phyloP scores from a whole-genome alignment of 2,113 vertebrate species.

The Pao palembangensis region DNA sequence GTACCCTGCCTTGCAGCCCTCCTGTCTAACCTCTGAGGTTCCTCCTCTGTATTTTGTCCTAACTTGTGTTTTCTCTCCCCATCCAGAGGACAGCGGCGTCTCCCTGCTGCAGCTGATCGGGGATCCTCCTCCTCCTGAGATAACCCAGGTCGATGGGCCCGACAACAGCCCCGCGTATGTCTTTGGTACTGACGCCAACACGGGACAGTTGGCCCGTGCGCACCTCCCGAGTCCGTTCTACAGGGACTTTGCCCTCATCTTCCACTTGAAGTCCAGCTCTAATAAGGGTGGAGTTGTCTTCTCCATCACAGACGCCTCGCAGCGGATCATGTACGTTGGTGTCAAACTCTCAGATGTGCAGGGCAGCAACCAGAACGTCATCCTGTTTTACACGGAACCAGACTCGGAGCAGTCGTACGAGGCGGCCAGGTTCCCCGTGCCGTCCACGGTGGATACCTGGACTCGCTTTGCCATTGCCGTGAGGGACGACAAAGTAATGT shows the following conservation, averaged over 20 bases:
- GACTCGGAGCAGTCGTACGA: slow-evolving; percentile 69
- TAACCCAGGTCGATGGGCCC: slow-evolving; percentile 71
- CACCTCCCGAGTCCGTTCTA: slow-evolving; percentile 85
- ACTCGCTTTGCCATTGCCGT: slow-evolving; percentile 84
- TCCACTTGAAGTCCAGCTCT: slow-evolving; percentile 81
- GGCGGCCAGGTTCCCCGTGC: slow-evolving; percentile 82
- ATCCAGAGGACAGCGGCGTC: slow-evolving; percentile 77
- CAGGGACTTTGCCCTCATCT: slow-evolving; percentile 85
- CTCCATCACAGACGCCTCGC: slow-evolving; percentile 81
- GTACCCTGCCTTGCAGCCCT: slow-evolving; percentile 46
- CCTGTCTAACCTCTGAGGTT: slow-evolving; percentile 18
- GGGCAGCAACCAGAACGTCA: slow-evolving; percentile 73
- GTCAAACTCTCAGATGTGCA: slow-evolving; percentile 81
- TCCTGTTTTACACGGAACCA: slow-evolving; percentile 87
- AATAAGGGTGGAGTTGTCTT: slow-evolving; percentile 79
- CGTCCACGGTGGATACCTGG: slow-evolving; percentile 80
- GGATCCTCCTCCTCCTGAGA: slow-evolving; percentile 78
- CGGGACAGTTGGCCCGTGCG: slow-evolving; percentile 81
- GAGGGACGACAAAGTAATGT: slow-evolving; percentile 72
- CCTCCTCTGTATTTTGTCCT: slow-evolving; percentile 6
- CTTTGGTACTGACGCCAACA: slow-evolving; percentile 78
- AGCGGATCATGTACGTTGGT: slow-evolving; percentile 81
- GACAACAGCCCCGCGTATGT: slow-evolving; percentile 76
- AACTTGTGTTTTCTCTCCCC: slow-evolving; percentile 47
- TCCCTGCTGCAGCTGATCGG: slow-evolving; percentile 86